Evolutionary conservation across 2,888 invertebrate genomes (phyloP).

Genomic region (Hanleya hanleyi): DNA sequence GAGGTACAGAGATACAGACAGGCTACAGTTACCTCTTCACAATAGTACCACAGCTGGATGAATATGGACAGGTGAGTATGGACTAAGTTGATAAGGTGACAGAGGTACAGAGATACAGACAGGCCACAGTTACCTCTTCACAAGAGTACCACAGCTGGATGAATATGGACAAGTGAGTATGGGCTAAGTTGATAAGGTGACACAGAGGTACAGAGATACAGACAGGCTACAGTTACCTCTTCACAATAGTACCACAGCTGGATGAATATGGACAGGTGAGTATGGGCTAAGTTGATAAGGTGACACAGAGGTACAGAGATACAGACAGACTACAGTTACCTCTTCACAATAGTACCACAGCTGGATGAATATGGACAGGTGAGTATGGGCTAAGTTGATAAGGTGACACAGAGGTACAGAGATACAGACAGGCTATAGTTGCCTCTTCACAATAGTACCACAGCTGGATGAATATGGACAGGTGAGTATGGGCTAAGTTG

Average conservation of each 20-base stretch:
- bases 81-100: no score
- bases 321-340: constrained; percentile 47
- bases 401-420: constrained; percentile 48
- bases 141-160: constrained; percentile 44
- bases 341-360: constrained; percentile 53
- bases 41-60: constrained; percentile 41
- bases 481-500: no score
- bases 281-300: no score
- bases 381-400: no score
- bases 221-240: constrained; percentile 52
- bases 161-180: constrained; percentile 21
- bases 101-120: constrained; percentile 47
- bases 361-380: constrained; percentile 28
- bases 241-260: constrained; percentile 48
- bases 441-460: constrained; percentile 56
- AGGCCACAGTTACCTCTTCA: constrained; percentile 55
- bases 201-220: constrained; percentile 48
- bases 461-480: constrained; percentile 27
- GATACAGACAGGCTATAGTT: constrained; percentile 49
- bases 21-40: constrained; percentile 58
- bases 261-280: constrained; percentile 27
- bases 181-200: no score
- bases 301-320: constrained; percentile 52
- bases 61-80: constrained; percentile 22
- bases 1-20: constrained; percentile 46